These are phyloP conservation scores for Pagetopsis macropterus DNA, from an alignment of 2,797 vertebrate genomes.

Conservation along the genomic window DNA sequence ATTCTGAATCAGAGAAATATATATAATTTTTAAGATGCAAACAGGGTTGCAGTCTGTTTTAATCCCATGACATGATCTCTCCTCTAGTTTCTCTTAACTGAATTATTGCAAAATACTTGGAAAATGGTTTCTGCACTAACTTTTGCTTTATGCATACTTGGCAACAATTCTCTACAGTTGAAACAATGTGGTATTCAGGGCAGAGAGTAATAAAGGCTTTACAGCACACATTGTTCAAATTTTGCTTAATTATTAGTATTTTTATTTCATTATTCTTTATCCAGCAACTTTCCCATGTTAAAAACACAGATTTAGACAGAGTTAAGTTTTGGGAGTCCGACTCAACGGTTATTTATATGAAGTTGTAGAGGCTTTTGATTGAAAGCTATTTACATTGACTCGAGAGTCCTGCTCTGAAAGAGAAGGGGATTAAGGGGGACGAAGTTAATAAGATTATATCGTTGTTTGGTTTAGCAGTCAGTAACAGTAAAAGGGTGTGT, in stretches of 20 bases:
- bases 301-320: background rate
- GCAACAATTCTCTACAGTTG: background rate
- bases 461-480: slow-evolving; percentile 39
- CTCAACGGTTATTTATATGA: background rate
- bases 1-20: background rate
- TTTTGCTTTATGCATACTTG: background rate
- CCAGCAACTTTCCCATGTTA: background rate
- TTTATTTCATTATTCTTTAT: background rate
- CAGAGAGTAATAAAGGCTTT: background rate
- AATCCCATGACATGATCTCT: background rate
- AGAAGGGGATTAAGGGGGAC: slow-evolving; percentile 10
- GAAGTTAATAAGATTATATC: slow-evolving; percentile 52
- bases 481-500: slow-evolving; percentile 11
- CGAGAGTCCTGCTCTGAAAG: background rate
- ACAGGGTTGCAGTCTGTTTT: background rate
- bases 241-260: background rate
- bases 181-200: background rate
- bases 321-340: background rate
- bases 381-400: slow-evolving; percentile 8
- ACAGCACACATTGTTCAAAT: background rate
- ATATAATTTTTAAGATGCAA: background rate
- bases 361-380: slow-evolving; percentile 2
- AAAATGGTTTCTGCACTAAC: background rate
- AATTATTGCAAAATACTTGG: background rate
- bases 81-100: background rate